phyloP scores from a whole-genome alignment of 1,140 invertebrate species.

The Pseudomyrmex dendroicus region DNA sequence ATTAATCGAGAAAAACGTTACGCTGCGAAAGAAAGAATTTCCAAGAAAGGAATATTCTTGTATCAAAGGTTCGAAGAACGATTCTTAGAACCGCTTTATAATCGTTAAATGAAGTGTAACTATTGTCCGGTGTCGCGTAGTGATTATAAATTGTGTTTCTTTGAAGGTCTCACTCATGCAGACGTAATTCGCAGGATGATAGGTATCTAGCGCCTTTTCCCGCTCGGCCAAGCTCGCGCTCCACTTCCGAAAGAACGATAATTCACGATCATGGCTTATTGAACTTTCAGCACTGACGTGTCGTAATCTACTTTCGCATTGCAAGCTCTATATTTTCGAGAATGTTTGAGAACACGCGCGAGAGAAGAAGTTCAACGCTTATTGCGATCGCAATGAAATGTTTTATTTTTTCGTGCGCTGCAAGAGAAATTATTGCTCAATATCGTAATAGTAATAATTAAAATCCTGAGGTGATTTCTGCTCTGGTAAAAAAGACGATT shows the following conservation, averaged over 20 bases:
- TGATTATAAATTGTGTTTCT: slow-evolving; percentile 69
- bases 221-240: slow-evolving; percentile 36
- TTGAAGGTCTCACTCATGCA: slow-evolving; percentile 51
- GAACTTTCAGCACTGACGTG: slow-evolving; percentile 45
- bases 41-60: neutral
- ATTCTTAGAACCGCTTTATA: slow-evolving; percentile 58
- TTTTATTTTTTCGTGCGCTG: no score
- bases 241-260: slow-evolving; percentile 67
- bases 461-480: slow-evolving; percentile 12
- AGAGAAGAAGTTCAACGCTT: no score
- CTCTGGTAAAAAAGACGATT: neutral
- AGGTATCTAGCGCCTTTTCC: neutral
- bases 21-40: slow-evolving; percentile 23
- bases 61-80: neutral
- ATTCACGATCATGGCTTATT: slow-evolving; percentile 67
- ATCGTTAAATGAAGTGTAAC: slow-evolving; percentile 64
- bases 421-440: no score
- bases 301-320: slow-evolving; percentile 47
- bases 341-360: neutral
- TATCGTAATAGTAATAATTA: slow-evolving; percentile 38
- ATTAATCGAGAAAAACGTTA: neutral
- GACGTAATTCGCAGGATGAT: slow-evolving; percentile 54
- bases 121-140: slow-evolving; percentile 48
- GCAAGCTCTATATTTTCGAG: neutral
- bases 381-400: no score